A percentile compares a stretch with the other conserved stretches of the same genome.
phyloP scores from a whole-genome alignment of 2,797 vertebrate genomes.

The Chrosomus eos region DNA sequence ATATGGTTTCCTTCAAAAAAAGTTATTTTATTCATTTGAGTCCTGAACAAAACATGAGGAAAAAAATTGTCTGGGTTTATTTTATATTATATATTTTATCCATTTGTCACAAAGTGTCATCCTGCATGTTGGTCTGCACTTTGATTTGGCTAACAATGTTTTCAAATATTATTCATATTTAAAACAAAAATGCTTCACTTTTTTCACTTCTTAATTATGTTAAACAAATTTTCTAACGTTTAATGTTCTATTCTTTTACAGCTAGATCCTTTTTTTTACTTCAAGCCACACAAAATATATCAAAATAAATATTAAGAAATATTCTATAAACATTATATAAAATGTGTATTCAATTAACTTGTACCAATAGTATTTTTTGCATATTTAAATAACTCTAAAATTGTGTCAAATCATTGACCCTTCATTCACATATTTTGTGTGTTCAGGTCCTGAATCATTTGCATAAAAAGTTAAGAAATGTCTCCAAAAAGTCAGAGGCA shows the following conservation, averaged over 20 bases:
- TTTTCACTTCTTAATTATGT: not conserved
- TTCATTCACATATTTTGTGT: not conserved
- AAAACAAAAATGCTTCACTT: not conserved
- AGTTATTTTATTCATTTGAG: not conserved
- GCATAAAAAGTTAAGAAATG: slow-evolving; percentile 94
- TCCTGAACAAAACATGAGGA: not conserved
- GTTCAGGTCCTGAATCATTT: slow-evolving; percentile 95
- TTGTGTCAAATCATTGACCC: not conserved
- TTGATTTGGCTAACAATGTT: not conserved
- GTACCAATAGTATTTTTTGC: not conserved
- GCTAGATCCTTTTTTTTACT: not conserved
- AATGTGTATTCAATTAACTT: not conserved
- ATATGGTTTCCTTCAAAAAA: too few species aligned
- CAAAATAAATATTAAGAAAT: not conserved
- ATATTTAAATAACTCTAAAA: not conserved
- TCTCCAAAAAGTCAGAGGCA: slow-evolving; percentile 97
- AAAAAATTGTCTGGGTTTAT: too few species aligned
- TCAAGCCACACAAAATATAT: not conserved
- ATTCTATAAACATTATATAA: not conserved
- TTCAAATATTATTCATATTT: not conserved
- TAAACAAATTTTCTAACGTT: not conserved
- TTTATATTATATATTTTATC: too few species aligned
- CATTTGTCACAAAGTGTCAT: not conserved
- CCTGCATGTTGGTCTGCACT: not conserved
- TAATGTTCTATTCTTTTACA: not conserved